Evolutionary conservation across 2,888 invertebrate species (phyloP), one percentile per base, ranked within the genome.

Genomic region (Athalia circularis): DNA sequence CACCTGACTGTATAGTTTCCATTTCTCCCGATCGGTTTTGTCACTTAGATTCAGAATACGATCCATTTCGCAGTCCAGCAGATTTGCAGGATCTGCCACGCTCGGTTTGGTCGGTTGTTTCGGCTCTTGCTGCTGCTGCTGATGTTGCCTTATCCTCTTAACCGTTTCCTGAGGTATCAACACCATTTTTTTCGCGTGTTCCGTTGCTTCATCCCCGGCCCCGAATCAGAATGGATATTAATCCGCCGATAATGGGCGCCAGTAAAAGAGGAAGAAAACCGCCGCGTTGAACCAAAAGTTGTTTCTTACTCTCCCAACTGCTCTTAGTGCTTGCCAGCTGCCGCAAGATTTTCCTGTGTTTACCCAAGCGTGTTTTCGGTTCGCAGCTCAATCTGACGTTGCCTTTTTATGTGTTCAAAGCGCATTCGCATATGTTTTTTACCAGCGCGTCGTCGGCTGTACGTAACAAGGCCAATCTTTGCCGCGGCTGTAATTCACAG

Each of bases 171-270:
- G 68, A 9, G 77, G 77, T 59, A 79, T 52, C 7, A 77, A 70
- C 9, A 77, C 79, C 79, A 79, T 77, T 72, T 79, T 79, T 50
- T 13, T 75, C 8, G 79, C 67, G 11, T 74, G 62, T 13, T 79
- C 76, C 76, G 76, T 79, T 7, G 3, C 65, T 57, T 50, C n/a
- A 68, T 4, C 57, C 29, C 0, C 43, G 54, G 9, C 54, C 43
- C 50, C 52, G 67, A n/a, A 5, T 29, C 7, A 5, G 9, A 65
- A 3, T 1, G 5, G 48, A 48, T 13, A 74, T 3, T 13, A 29
- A 13, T 45, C 29, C 45, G 1, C 29, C 45, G 47, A 78, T 74
- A 11, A 78, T 52, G 3, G 78, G 65, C 0, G 54, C 65, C 9
- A 78, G 74, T 11, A 74, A 57, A 9, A 64, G 29, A 4, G 65